phyloP scores from a whole-genome alignment of 2,113 vertebrate species.

The Rhipidura dahli region DNA sequence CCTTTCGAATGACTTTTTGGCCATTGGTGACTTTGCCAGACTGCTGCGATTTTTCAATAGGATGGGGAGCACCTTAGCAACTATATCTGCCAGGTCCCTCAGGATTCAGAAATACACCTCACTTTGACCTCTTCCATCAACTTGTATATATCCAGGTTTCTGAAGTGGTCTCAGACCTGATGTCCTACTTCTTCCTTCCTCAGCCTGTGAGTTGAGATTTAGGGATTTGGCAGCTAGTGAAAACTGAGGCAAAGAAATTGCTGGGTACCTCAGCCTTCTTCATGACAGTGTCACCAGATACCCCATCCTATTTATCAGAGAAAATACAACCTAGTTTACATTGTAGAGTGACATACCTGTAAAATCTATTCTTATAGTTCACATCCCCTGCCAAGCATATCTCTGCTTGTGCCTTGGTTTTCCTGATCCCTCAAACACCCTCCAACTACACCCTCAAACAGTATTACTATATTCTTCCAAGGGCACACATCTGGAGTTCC shows the following conservation, averaged over 20 bases:
- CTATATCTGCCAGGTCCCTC: not conserved
- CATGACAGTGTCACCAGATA: not conserved
- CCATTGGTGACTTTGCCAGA: not conserved
- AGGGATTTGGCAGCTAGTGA: not conserved
- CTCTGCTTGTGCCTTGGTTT: not conserved
- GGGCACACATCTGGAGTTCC: not conserved
- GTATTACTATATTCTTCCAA: not conserved
- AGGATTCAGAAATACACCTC: not conserved
- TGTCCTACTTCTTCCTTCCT: not conserved
- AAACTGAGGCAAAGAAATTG: not conserved
- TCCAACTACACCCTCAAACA: not conserved
- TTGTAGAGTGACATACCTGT: not conserved
- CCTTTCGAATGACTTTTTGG: not conserved
- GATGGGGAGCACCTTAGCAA: not conserved
- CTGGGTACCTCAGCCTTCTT: not conserved
- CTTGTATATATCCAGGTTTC: not conserved
- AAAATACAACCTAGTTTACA: not conserved
- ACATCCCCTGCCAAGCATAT: not conserved
- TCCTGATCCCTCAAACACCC: not conserved
- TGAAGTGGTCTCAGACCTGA: not conserved
- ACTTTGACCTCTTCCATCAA: rapidly evolving
- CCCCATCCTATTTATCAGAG: not conserved
- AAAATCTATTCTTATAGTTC: not conserved
- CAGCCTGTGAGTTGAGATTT: not conserved
- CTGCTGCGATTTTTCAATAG: not conserved